These are phyloP conservation scores for Acleris cristana DNA, from an alignment of 2,888 invertebrate species.

Conservation along the genomic window DNA sequence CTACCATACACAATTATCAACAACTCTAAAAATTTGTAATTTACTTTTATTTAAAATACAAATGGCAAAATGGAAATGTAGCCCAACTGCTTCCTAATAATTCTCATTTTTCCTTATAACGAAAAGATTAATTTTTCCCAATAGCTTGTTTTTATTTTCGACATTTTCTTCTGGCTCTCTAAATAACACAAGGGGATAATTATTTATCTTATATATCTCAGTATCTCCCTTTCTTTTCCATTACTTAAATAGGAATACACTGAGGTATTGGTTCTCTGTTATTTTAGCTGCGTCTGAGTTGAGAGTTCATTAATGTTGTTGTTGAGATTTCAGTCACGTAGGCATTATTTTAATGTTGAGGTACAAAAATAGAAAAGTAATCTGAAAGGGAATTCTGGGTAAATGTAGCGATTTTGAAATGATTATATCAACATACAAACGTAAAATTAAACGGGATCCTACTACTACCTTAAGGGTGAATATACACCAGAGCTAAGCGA, in stretches of 20 bases:
- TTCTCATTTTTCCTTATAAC: conserved; percentile 4
- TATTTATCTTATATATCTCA: too few species aligned
- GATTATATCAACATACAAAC: too few species aligned
- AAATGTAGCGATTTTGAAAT: background rate
- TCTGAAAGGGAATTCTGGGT: conserved; percentile 4
- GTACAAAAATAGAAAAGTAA: conserved; percentile 25
- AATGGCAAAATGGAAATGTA: background rate
- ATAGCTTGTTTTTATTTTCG: conserved; percentile 27
- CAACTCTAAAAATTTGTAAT: too few species aligned
- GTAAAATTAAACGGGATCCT: too few species aligned
- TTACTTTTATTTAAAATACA: background rate
- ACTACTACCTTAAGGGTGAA: too few species aligned
- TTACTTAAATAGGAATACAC: too few species aligned
- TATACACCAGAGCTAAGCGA: too few species aligned
- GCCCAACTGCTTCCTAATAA: background rate
- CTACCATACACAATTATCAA: too few species aligned
- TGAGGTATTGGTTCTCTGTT: too few species aligned
- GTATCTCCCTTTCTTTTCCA: too few species aligned
- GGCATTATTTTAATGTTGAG: conserved; percentile 30
- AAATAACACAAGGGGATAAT: too few species aligned
- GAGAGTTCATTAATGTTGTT: conserved; percentile 17
- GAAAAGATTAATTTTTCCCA: conserved; percentile 11
- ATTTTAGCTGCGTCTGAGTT: too few species aligned
- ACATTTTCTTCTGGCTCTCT: conserved; percentile 1
- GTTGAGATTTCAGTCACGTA: conserved; percentile 32